Evolutionary conservation across 2,113 vertebrate genomes (phyloP), one percentile per base, ranked within the genome.

Genomic region (Probosciger aterrimus): DNA sequence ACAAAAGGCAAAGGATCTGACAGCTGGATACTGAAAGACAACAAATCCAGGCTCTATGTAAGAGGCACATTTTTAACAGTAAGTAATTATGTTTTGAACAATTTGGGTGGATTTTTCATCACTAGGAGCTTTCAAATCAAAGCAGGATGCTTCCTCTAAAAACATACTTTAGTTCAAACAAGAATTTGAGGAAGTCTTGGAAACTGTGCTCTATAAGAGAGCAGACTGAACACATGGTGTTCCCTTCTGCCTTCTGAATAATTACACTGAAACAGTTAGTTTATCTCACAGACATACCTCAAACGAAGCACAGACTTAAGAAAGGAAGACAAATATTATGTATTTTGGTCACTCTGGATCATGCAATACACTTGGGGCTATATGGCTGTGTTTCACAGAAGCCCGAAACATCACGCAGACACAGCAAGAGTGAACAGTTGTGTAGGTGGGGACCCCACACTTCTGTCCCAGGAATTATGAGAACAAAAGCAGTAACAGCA

Each of bases 1-100:
- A 90, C 63, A 95, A 94, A 59, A 91, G 82, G 74, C 55, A 90
- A 46, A 90, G 83, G 43, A 90, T 88, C 53, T 85, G 80, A 74
- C 90, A 96, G 79, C 79, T 96, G 82, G 76, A 88, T 83, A 90
- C 46, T 50, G 79, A 93, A 95, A 93, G 59, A 86, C 1, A 5
- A 90, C 59, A 88, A 82, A 95, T 78, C 64, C 70, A 94, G 52
- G 39, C n/a, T 93, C 60, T 70, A 23, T 35, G 2, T 5, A 60
- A 47, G 50, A 90, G 46, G 43, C 33, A 81, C 24, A 75, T 70
- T 87, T 93, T 95, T 70, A 95, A 92, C 23, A 78, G 55, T 59
- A 93, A 95, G 63, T 41, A 93, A 95, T 78, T 68, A 81, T 8
- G 1, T 75, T 88, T 74, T 49, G 43, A 95, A 94, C 39, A 67